Conservation (phyloP, 2,797 vertebrate species). For the Epinephelus malabaricus region DNA sequence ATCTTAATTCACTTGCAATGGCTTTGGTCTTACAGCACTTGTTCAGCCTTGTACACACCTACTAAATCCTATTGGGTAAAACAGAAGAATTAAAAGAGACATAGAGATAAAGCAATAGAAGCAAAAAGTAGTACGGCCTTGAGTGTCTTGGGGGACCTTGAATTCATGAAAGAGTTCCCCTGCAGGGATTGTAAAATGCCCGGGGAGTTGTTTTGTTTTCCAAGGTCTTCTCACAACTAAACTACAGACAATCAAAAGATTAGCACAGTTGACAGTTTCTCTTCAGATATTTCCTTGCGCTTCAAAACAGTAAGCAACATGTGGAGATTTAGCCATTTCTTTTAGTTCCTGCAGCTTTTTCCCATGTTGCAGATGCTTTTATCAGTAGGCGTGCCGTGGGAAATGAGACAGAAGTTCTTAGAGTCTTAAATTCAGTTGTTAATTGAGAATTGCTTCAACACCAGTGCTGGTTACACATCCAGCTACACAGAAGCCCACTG, state of each 20-base stretch:
- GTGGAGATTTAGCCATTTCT: slow-evolving; percentile 5
- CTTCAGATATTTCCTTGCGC: slow-evolving; percentile 36
- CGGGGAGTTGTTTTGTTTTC: slow-evolving; percentile 44
- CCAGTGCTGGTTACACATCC: not conserved
- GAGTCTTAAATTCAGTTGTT: not conserved
- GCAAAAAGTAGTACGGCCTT: slow-evolving; percentile 27
- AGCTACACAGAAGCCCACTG: slow-evolving; percentile 6
- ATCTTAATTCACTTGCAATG: not conserved
- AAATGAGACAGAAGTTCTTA: not conserved
- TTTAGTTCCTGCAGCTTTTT: slow-evolving; percentile 6
- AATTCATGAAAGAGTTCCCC: slow-evolving; percentile 46
- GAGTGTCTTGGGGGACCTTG: slow-evolving; percentile 49
- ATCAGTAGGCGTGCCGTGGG: not conserved
- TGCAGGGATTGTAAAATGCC: slow-evolving; percentile 20
- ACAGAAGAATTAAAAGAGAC: slow-evolving; percentile 24
- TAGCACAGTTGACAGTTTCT: slow-evolving; percentile 43
- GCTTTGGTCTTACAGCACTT: slow-evolving; percentile 10
- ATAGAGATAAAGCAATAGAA: slow-evolving; percentile 4
- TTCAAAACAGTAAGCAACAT: slow-evolving; percentile 21
- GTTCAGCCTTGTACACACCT: slow-evolving; percentile 23
- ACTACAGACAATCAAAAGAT: slow-evolving; percentile 54
- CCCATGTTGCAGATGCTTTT: not conserved
- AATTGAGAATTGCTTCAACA: not conserved
- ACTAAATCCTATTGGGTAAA: slow-evolving; percentile 14
- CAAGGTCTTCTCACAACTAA: slow-evolving; percentile 43